Conservation (phyloP, 2,113 vertebrate genomes). For the Eublepharis macularius region DNA sequence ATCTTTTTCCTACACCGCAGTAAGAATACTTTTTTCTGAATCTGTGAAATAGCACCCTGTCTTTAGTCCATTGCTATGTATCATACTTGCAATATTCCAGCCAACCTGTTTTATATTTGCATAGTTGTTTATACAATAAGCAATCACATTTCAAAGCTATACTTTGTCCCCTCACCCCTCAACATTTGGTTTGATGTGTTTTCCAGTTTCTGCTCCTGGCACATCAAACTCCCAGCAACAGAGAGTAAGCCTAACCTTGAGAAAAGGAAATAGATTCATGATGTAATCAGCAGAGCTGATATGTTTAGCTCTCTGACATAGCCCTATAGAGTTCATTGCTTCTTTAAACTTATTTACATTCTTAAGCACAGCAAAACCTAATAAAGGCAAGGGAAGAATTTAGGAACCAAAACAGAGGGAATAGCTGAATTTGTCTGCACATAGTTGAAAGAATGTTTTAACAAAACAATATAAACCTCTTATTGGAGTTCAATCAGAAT, state of each 20-base stretch:
- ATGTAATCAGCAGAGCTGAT: conserved; percentile 64
- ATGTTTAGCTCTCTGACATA: conserved; percentile 59
- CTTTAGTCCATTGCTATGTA: conserved; percentile 27
- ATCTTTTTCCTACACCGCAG: background rate
- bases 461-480: conserved; percentile 11
- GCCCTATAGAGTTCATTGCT: conserved; percentile 47
- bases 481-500: background rate
- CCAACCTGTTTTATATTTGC: conserved; percentile 79
- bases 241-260: conserved; percentile 59
- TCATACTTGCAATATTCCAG: conserved; percentile 65
- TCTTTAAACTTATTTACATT: conserved; percentile 68
- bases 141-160: conserved; percentile 74
- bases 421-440: conserved; percentile 49
- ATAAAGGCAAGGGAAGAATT: conserved; percentile 33
- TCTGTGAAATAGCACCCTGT: conserved; percentile 2
- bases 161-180: conserved; percentile 24
- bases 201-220: conserved; percentile 76
- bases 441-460: conserved; percentile 58
- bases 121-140: conserved; percentile 76
- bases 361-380: conserved; percentile 46
- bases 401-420: conserved; percentile 32
- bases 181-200: conserved; percentile 79
- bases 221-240: conserved; percentile 74
- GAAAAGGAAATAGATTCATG: conserved; percentile 69
- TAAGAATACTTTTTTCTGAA: background rate